Evolutionary conservation across 2,797 vertebrate genomes (phyloP).

Genomic region (Lepus townsendii): DNA sequence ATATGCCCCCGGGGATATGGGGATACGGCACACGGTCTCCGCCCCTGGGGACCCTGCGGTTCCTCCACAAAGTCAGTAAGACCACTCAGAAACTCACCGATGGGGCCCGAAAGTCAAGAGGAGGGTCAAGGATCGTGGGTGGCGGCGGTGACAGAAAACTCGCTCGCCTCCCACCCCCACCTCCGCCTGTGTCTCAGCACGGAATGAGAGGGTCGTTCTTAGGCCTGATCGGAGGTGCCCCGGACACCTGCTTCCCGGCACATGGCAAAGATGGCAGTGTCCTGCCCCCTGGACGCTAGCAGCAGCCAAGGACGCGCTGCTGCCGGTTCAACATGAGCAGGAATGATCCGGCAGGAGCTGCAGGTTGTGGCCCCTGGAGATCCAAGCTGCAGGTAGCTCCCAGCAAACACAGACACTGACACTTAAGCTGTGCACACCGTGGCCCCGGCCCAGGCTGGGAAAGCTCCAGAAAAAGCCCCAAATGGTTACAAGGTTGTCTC

Average conservation of each 20-base stretch:
- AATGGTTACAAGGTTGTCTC: not conserved
- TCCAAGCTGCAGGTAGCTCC: not conserved
- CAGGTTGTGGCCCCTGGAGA: not conserved
- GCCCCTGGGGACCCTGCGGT: not conserved
- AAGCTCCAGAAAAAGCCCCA: not conserved
- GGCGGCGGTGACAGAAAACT: not conserved
- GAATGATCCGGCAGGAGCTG: not conserved
- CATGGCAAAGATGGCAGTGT: not conserved
- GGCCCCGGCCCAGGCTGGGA: too few relatives aligned
- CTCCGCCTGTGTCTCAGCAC: not conserved
- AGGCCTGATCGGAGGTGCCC: not conserved
- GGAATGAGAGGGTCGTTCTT: not conserved
- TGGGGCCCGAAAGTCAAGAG: not conserved
- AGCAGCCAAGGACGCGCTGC: not conserved
- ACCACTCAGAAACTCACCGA: not conserved
- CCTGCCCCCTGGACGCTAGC: conserved; percentile 7
- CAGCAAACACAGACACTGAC: not conserved
- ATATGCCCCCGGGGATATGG: not conserved
- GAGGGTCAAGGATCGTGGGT: not conserved
- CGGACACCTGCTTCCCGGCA: not conserved
- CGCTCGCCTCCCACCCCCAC: not conserved
- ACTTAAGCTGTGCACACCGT: not conserved
- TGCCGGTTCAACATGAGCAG: not conserved
- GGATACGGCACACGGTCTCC: not conserved
- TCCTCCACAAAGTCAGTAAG: not conserved